Evolutionary conservation across 2,888 invertebrate species (phyloP), one percentile per base, ranked within the genome.

Genomic region (Lithosia quadra): DNA sequence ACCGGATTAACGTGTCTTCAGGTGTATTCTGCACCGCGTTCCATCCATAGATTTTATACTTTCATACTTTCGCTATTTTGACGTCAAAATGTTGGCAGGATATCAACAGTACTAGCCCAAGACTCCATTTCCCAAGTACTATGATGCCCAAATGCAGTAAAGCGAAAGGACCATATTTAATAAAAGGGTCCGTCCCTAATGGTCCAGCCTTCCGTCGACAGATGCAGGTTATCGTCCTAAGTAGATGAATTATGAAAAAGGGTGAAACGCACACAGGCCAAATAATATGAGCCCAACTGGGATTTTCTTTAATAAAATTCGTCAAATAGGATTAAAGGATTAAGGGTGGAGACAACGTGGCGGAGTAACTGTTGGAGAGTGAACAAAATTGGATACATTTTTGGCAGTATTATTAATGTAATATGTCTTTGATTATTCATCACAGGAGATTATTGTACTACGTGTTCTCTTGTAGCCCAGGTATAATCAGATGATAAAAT

Each of bases 171-270:
- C 59, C 39, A 24, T 69, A 63, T 72, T 72, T 72, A 62, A 72
- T 66, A 67, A 68, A 75, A 77, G 74, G 63, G 65, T 65, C 57
- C 33, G 0, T 43, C 58, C 67, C 69, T 58, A 64, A 22, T 56
- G 56, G 33, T 39, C 21, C 65, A 61, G 66, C 2, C 56, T 66
- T 65, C 8, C 59, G 67, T 15, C 61, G 53, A 63, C 77, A 79
- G 77, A 77, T 77, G 77, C 79, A 76, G 65, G 77, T 73, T 69
- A 77, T 77, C 53, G 74, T 59, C 67, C 61, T 77, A 58, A 79
- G 64, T 76, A 62, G 21, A 70, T 71, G 68, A 73, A 77, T 76
- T 73, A 76, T 73, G 61, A 65, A 60, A 33, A 61, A 73, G 73
- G 77, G 77, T 73, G 63, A 39, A 76, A 72, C 58, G 64, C 57